Evolutionary conservation across 2,113 vertebrate genomes (phyloP).

Genomic region (Hippocampus abdominalis): DNA sequence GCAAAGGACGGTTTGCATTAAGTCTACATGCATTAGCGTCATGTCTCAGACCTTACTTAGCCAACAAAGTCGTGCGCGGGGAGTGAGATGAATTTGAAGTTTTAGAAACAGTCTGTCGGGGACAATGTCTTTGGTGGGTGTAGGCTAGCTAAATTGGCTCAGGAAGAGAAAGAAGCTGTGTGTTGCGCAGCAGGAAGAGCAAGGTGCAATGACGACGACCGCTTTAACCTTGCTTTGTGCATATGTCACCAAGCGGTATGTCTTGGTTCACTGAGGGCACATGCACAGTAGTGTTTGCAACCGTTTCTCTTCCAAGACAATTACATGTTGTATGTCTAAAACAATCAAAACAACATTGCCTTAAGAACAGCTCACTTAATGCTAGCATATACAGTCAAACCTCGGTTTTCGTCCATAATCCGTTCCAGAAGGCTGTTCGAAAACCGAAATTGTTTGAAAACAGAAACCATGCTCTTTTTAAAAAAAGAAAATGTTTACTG

Average conservation of each 20-base stretch:
- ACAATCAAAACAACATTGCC: no score
- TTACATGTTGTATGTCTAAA: no score
- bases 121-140: not conserved
- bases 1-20: constrained; percentile 22
- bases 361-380: no score
- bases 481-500: no score
- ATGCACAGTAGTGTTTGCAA: not conserved
- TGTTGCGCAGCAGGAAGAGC: not conserved
- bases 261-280: not conserved
- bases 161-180: constrained; percentile 4
- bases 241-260: not conserved
- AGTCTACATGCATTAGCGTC: not conserved
- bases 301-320: not conserved
- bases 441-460: no score
- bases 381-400: no score
- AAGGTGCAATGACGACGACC: constrained; percentile 3
- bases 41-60: not conserved
- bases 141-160: not conserved
- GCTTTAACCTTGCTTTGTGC: not conserved
- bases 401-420: no score
- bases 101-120: not conserved
- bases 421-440: no score
- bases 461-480: no score
- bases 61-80: not conserved
- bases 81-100: not conserved